Base-by-base conservation (phyloP, 2,797 vertebrate genomes). In the Numenius phaeopus region DNA sequence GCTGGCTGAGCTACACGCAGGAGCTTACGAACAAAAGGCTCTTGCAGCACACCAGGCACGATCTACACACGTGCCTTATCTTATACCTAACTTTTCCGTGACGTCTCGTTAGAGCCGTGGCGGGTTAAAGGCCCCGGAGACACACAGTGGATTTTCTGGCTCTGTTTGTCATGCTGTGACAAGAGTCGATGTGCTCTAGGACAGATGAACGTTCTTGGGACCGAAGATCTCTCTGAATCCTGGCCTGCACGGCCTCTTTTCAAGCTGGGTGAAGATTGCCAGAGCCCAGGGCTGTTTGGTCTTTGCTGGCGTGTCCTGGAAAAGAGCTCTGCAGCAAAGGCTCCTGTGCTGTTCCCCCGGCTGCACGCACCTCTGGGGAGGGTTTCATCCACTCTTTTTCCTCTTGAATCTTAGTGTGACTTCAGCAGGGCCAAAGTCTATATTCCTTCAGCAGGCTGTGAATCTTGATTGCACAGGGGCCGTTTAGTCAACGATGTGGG, bases 231-330 rank as follows among this genome's bases (percentile, higher is more conserved):
- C 75, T 65, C 83, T 86, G 79, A 83, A 58, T 89, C 91, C 57
- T 65, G 65, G 42, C 64, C 88, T 34, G 47, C 70, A 42, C 3
- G 8, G 49, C 57, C 54, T 91, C 79, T 79, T 91, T 96, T 91
- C 87, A 81, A 81, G 10, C 47, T 34, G 65, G 50, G 66, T 96
- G 93, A 93, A 76, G 77, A 81, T 80, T 72, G 57, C 62, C 90
- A 87, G 94, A 93, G 78, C 83, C 61, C 52, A 80, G 67, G 32
- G 75, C 75, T 83, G 79, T 84, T 92, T 66, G 46, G 44, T 57
- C 71, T 91, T 89, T 50, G 82, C 79, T 78, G 34, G 71, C 4
- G 0, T 81, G 76, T 62, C 65, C 78, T 89, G 90, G 75, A 57
- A 71, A 62, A 77, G 37, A 67, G 59, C 44, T 83, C 78, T 82